Evolutionary conservation across 2,797 vertebrate species (phyloP), one percentile per base, ranked within the genome.

Genomic region (Darevskia nairensis): DNA sequence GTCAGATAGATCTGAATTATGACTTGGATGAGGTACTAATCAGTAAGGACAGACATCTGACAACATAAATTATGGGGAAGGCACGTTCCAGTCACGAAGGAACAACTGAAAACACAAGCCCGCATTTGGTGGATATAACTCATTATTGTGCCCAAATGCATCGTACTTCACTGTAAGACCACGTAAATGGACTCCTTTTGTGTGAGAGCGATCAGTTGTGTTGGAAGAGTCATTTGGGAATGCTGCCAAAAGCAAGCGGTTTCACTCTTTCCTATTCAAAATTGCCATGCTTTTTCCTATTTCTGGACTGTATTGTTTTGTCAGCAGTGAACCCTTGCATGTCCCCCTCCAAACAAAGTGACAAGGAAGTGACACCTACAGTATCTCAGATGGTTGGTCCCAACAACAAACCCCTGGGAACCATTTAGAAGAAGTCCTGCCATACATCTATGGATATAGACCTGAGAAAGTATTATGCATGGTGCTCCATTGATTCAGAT

Each of bases 1-100:
- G 95, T 94, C 92, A 92, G 89, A 87, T 93, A 92, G 92, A 94
- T 92, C 88, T 91, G 88, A 94, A 92, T 90, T 69, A 88, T 92
- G 89, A 93, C 93, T 91, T 85, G 91, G 93, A 93, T 93, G 4
- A 15, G 21, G 59, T 55, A 92, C 94, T 94, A 93, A 94, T 95
- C 91, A 94, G 90, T 94, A 82, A 66, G 90, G 55, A 90, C 91
- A 87, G 79, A 94, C 84, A 92, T 93, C 93, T 94, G 90, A 94
- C 93, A 95, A 88, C 91, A 89, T 75, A 92, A 93, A 88, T 94
- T 89, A 89, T 0, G 44, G 35, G 8, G 94, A 93, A 96, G 94
- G 94, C 93, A 92, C 85, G 85, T 82, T 91, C 93, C 92, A 92
- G 87, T 91, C 91, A 93, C 87, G 94, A 94, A 91, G 91, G 88